Base-by-base conservation (phyloP, 2,797 vertebrate genomes). In the Tokudaia muenninki region DNA sequence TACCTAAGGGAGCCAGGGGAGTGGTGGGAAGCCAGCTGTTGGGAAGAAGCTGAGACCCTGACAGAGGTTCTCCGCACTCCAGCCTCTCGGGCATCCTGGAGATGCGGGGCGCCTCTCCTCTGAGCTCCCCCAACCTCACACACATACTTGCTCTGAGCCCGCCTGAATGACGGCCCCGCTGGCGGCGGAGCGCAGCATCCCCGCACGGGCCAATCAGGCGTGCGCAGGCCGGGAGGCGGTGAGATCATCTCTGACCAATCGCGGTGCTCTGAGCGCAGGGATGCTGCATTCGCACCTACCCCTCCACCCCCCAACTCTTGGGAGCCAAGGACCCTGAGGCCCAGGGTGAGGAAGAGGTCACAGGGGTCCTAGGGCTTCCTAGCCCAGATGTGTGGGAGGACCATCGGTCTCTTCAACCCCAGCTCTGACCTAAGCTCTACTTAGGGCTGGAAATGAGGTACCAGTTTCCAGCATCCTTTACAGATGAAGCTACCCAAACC, bases 221-320 rank as follows among this genome's bases (percentile, higher is more conserved):
- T 96, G 98, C 93, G 98, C 98, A 98, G 98, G 97, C 98, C 98
- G 98, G 98, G 98, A 99, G 99, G 98, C 98, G 99, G 99, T 99
- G 99, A 99, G 99, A 99, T 99, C 99, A 99, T 99, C 98, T 98
- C 97, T 98, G 98, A 98, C 99, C 99, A 99, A 99, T 99, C 97
- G 98, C 97, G 97, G 98, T 86, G 91, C 98, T 16, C 98, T 98
- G 96, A 98, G 99, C 98, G 98, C 92, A 80, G 77, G 92, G 98
- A 99, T 99, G 99, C 98, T 99, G 99, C 99, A 98, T 98, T 98
- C 88, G 95, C 98, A 75, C 4, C 97, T 95, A 87, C 14, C 5
- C 65, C 52, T 31, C 41, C 41, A 52, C 74, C 31, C 86, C 17
- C 37, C 57, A 59, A 86, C 63, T 95, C 87, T 63, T 72, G 94